A percentile compares a stretch with the other conserved stretches of the same genome.
phyloP scores from a whole-genome alignment of 1,140 invertebrate genomes.

The Elysia chlorotica region DNA sequence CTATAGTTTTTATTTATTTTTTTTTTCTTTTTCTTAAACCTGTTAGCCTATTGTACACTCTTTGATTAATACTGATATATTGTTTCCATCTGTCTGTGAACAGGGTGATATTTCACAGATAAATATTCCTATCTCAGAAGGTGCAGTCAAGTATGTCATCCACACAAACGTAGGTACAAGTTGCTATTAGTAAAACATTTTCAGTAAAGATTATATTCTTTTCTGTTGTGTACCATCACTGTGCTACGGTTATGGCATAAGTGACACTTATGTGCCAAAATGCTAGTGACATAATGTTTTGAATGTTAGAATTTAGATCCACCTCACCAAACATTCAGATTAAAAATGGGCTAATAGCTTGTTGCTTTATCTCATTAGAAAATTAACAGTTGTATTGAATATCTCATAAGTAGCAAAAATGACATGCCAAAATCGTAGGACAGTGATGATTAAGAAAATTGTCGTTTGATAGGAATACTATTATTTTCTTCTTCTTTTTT shows the following conservation, averaged over 20 bases:
- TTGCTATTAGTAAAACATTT: not conserved
- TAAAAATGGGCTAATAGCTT: too few species aligned
- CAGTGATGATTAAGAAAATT: not conserved
- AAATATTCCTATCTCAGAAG: constrained; percentile 61
- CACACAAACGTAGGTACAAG: constrained; percentile 68
- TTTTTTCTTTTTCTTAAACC: not conserved
- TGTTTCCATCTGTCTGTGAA: constrained; percentile 42
- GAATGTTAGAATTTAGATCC: not conserved
- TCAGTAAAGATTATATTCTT: not conserved
- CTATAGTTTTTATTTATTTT: not conserved
- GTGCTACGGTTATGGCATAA: too few species aligned
- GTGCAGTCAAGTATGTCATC: constrained; percentile 82
- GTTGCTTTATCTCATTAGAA: too few species aligned
- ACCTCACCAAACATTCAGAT: not conserved
- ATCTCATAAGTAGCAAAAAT: not conserved
- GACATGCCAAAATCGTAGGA: not conserved
- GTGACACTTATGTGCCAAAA: not conserved
- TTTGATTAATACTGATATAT: not conserved
- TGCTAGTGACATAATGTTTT: not conserved
- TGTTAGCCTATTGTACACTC: not conserved
- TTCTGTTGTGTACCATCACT: not conserved
- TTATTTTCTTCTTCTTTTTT: too few species aligned
- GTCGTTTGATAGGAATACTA: too few species aligned
- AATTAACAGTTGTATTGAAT: too few species aligned
- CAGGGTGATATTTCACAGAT: constrained; percentile 62